These are phyloP conservation scores for Oxystoma pomonae DNA, from an alignment of 2,888 invertebrate genomes.

Conservation along the genomic window DNA sequence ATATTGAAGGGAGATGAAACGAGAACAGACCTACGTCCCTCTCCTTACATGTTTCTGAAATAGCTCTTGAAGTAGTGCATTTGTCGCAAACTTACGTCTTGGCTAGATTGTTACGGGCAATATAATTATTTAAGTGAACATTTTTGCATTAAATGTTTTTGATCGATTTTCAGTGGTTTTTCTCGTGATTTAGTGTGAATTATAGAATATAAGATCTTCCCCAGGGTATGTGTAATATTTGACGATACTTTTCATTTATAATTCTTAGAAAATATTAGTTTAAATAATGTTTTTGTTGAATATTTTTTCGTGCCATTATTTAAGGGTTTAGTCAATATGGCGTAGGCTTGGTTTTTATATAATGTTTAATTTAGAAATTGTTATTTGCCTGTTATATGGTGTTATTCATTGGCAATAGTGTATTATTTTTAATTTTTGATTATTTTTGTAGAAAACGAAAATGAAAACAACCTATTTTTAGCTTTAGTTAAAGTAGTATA, in stretches of 20 bases:
- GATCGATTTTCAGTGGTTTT: conserved; percentile 45
- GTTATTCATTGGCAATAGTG: background rate
- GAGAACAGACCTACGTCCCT: conserved; percentile 38
- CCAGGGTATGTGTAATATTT: conserved; percentile 31
- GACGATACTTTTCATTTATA: conserved; percentile 23
- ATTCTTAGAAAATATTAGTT: conserved; percentile 28
- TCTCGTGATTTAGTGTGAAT: conserved; percentile 34
- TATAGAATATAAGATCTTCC: conserved; percentile 27
- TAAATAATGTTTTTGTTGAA: conserved; percentile 42
- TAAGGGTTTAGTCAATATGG: conserved; percentile 49
- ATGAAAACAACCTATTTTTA: conserved; percentile 10
- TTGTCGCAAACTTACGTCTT: conserved; percentile 41
- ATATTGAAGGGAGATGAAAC: conserved; percentile 39
- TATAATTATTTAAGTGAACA: conserved; percentile 51
- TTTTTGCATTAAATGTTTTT: conserved; percentile 50
- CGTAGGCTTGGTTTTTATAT: conserved; percentile 43
- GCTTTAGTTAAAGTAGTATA: background rate
- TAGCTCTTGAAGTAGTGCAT: conserved; percentile 37
- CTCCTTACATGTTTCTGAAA: conserved; percentile 38
- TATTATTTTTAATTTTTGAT: background rate
- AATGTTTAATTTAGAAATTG: conserved; percentile 33
- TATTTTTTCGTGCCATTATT: conserved; percentile 42
- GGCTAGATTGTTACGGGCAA: conserved; percentile 41
- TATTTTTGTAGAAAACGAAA: conserved; percentile 10
- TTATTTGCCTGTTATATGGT: conserved; percentile 23